These are phyloP conservation scores for Cataglyphis altisquamis DNA, from an alignment of 2,888 invertebrate genomes.

Conservation along the genomic window DNA sequence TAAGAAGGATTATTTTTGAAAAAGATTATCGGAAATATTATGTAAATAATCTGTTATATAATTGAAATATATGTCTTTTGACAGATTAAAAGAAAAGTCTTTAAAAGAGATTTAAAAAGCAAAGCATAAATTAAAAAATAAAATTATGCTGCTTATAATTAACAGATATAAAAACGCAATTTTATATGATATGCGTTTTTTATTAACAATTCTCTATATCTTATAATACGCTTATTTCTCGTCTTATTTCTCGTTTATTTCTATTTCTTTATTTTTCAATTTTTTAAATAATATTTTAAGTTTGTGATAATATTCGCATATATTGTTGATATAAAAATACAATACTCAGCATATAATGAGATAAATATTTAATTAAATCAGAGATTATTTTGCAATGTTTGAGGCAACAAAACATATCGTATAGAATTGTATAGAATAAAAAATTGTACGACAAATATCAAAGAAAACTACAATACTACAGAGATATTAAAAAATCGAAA, in stretches of 20 bases:
- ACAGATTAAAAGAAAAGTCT: background rate
- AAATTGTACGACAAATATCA: background rate
- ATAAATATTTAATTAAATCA: background rate
- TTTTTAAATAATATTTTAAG: background rate
- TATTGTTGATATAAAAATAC: background rate
- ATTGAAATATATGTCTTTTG: background rate
- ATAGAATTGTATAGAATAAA: background rate
- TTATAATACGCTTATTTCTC: background rate
- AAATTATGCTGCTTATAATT: constrained; percentile 4
- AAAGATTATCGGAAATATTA: constrained; percentile 12
- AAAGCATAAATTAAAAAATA: background rate
- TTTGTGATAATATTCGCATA: background rate
- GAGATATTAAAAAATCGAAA: background rate
- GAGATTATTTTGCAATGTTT: background rate
- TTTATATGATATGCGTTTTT: background rate
- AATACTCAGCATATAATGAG: background rate
- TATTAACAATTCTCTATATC: background rate
- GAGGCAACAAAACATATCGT: background rate
- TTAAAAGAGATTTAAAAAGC: background rate
- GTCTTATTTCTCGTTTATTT: background rate
- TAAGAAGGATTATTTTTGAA: background rate
- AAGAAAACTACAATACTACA: background rate
- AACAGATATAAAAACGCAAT: background rate
- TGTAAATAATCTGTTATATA: background rate
- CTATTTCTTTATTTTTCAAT: background rate